Base-by-base conservation (phyloP, 1,140 invertebrate species). In the Halictus rubicundus region DNA sequence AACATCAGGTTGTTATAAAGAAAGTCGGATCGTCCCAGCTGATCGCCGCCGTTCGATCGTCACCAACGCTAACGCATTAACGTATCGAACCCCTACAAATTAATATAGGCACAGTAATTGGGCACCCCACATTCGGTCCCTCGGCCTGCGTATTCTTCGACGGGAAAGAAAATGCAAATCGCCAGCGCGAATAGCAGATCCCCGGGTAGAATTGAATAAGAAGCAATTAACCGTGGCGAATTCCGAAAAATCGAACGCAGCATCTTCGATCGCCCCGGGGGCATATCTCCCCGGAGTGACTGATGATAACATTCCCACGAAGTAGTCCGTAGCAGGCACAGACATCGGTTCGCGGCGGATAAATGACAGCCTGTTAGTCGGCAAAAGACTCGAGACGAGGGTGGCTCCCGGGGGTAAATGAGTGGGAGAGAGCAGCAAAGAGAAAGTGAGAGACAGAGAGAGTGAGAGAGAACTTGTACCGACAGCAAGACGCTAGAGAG, bases 291-390 rank as follows among this genome's bases (percentile, higher is more conserved):
- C 9, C 6, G 16, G 14, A 14, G 52, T 68, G 81, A 84, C 32
- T n/a, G 72, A 85, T 81, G 64, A 59, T 49, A 52, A 84, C 64
- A 42, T 78, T 76, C 84, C 64, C 76, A 77, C 80, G 73, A 79
- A 84, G 72, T 72, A 85, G 78, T 85, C 72, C 70, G 60, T 65
- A 78, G 71, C 70, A 59, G 74, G 21, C 66, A 12, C 42, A 69
- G 76, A 73, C 81, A 87, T 88, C 64, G 81, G 85, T 82, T 82
- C 76, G 76, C 52, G 75, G 59, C 46, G 84, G 82, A 89, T 89
- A 88, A 89, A 88, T 86, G 88, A 88, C 79, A 81, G 73, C 69
- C 84, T 79, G 82, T 84, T 87, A 82, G 80, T 59, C 75, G 73
- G 84, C 75, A 84, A 88, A 87, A 85, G 84, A 81, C 70, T 86